These are phyloP conservation scores for Semicossyphus pulcher DNA, from an alignment of 2,113 vertebrate genomes.

Conservation along the genomic window DNA sequence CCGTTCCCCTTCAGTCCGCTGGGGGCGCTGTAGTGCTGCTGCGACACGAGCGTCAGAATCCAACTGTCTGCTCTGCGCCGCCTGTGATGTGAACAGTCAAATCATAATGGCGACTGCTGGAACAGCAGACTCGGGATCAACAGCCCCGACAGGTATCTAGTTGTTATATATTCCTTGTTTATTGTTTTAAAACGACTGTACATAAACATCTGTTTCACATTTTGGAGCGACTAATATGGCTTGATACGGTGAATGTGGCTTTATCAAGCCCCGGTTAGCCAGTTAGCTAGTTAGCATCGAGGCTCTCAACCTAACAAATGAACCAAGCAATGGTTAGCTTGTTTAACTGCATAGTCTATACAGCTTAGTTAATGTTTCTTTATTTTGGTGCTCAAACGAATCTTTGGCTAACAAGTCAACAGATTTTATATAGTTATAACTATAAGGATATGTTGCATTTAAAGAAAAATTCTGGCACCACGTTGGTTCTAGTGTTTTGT, in stretches of 20 bases:
- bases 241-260: neutral
- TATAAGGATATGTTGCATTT: neutral
- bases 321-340: conserved; percentile 19
- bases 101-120: conserved; percentile 86
- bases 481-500: conserved; percentile 24
- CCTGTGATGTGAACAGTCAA: conserved; percentile 61
- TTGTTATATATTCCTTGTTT: fast-evolving
- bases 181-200: neutral
- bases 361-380: neutral
- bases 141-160: conserved; percentile 81
- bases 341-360: conserved; percentile 16
- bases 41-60: conserved; percentile 31
- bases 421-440: neutral
- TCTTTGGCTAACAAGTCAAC: neutral
- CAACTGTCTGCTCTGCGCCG: conserved; percentile 48
- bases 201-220: neutral
- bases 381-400: neutral
- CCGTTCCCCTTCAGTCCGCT: neutral
- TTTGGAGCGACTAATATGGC: neutral
- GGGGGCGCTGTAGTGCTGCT: conserved; percentile 56
- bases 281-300: conserved; percentile 66
- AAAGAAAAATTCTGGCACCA: neutral
- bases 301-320: conserved; percentile 47
- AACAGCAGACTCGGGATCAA: conserved; percentile 80
- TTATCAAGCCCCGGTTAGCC: conserved; percentile 47